A percentile compares a stretch with the other conserved stretches of the same genome.
Evolutionary conservation across 2,113 vertebrate genomes (phyloP).

Genomic region (Orientallactaga bullata): DNA sequence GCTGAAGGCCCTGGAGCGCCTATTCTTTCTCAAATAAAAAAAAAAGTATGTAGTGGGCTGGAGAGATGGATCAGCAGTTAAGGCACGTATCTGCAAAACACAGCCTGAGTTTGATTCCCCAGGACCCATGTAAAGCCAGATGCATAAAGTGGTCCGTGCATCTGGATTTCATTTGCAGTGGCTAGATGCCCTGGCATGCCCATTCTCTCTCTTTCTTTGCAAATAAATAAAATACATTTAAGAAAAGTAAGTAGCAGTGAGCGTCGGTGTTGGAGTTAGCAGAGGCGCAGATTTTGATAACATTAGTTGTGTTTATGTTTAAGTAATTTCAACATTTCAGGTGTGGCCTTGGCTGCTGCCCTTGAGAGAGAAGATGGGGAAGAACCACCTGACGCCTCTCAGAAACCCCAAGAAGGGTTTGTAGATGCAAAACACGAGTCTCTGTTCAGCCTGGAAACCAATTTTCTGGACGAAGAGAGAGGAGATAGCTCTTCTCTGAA

Average conservation of each 20-base stretch:
- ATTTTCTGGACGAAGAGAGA: conserved; percentile 89
- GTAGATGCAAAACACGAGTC: conserved; percentile 92
- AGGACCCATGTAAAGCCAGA: too few species aligned
- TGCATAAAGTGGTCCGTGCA: too few species aligned
- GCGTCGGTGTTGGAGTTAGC: neutral
- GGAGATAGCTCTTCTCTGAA: conserved; percentile 34
- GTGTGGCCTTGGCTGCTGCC: neutral
- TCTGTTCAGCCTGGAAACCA: conserved; percentile 95
- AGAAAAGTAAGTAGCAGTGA: neutral
- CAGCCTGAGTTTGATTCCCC: too few species aligned
- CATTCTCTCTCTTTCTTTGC: too few species aligned
- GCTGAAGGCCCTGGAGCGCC: too few species aligned
- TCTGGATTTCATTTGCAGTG: too few species aligned
- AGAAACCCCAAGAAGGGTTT: conserved; percentile 87
- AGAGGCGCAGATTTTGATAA: neutral
- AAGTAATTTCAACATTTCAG: conserved; percentile 55
- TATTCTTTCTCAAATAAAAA: too few species aligned
- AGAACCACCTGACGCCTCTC: neutral
- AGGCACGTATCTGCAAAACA: too few species aligned
- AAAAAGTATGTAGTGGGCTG: too few species aligned
- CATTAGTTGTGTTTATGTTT: neutral
- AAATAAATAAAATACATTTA: neutral
- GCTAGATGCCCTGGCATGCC: neutral
- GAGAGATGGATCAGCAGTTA: too few species aligned
- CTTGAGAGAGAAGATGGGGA: conserved; percentile 64